Evolutionary conservation across 2,888 invertebrate genomes (phyloP).

Genomic region (Actias luna): DNA sequence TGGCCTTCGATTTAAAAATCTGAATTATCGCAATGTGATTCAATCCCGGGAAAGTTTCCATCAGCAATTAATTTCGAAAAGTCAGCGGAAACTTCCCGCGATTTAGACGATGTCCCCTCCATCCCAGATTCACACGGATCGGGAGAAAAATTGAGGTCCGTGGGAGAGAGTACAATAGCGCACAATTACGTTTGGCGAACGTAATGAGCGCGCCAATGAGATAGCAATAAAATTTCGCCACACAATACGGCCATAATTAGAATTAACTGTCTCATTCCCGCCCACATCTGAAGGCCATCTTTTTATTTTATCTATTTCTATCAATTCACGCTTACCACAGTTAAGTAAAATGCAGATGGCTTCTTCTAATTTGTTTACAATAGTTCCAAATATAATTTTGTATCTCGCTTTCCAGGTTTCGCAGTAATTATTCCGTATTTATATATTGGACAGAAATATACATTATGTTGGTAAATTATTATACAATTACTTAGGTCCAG

Average conservation of each 20-base stretch:
- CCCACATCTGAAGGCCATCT: conserved; percentile 69
- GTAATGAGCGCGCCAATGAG: conserved; percentile 77
- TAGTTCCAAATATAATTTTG: neutral
- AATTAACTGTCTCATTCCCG: conserved; percentile 78
- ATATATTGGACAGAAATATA: neutral
- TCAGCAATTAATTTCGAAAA: conserved; percentile 36
- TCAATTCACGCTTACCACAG: conserved; percentile 55
- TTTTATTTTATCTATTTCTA: conserved; percentile 47
- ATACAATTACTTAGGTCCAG: no score
- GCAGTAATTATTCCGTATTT: neutral
- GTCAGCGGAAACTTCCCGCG: conserved; percentile 48
- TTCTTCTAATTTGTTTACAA: no score
- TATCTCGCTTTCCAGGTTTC: neutral
- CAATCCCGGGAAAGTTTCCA: conserved; percentile 18
- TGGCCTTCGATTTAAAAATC: neutral
- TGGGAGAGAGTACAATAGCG: conserved; percentile 62
- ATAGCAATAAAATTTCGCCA: conserved; percentile 77
- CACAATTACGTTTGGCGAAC: conserved; percentile 62
- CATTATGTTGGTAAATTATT: neutral
- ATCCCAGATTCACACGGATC: conserved; percentile 69
- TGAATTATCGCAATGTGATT: conserved; percentile 8
- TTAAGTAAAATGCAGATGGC: neutral
- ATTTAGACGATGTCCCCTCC: conserved; percentile 55
- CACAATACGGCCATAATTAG: conserved; percentile 78
- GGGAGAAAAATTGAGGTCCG: conserved; percentile 62